Percentiles rank a stretch among this genome's conserved stretches.
Evolutionary conservation across 2,888 invertebrate genomes (phyloP).

Genomic region (Cerceris rybyensis): DNA sequence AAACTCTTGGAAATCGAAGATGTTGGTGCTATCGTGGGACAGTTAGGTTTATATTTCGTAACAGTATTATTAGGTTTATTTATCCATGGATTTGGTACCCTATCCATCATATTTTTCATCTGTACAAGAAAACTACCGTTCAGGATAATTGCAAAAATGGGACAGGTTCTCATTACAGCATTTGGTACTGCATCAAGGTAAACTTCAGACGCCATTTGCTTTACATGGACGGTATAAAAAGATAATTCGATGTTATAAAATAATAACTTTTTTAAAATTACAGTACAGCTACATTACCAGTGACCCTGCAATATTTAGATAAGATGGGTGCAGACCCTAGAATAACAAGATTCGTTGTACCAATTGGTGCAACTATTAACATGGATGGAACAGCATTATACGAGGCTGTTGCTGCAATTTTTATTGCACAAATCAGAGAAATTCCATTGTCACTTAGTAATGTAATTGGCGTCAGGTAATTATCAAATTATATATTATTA

Average conservation of each 20-base stretch:
- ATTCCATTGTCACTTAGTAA: constrained; percentile 92
- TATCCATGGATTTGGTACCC: constrained; percentile 87
- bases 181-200: constrained; percentile 91
- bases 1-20: constrained; percentile 87
- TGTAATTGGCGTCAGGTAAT: constrained; percentile 94
- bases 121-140: constrained; percentile 86
- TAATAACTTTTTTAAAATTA: constrained; percentile 3
- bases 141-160: constrained; percentile 84
- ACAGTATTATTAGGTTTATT: constrained; percentile 87
- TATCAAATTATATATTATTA: background rate
- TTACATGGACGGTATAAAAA: background rate
- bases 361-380: constrained; percentile 98
- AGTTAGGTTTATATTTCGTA: constrained; percentile 88
- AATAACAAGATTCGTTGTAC: constrained; percentile 97
- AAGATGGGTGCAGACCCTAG: constrained; percentile 95
- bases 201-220: constrained; percentile 18
- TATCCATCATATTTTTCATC: constrained; percentile 86
- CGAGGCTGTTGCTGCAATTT: constrained; percentile 98
- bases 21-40: constrained; percentile 85
- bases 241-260: background rate
- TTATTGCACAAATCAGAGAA: constrained; percentile 95
- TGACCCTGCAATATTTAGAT: constrained; percentile 96
- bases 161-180: constrained; percentile 88
- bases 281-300: constrained; percentile 96
- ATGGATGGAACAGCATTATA: constrained; percentile 99